phyloP scores from a whole-genome alignment of 2,797 vertebrate genomes.

The Arremon brunneinucha region DNA sequence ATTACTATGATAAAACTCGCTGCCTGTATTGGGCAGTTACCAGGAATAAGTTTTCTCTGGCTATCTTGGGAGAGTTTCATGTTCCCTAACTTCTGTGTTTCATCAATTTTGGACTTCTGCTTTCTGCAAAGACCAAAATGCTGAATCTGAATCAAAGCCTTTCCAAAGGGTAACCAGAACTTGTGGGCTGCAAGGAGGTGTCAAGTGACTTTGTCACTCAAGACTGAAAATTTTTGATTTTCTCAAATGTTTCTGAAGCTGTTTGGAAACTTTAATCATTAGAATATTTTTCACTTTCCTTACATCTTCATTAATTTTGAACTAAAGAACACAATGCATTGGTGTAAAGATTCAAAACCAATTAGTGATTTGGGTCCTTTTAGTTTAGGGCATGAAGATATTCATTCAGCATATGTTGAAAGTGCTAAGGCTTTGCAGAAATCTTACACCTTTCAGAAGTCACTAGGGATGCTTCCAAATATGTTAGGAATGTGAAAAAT shows the following conservation, averaged over 20 bases:
- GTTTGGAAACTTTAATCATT: not conserved
- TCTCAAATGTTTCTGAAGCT: not conserved
- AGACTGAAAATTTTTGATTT: not conserved
- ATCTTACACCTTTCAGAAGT: not conserved
- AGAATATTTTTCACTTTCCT: not conserved
- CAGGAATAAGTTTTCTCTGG: not conserved
- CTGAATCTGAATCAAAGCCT: not conserved
- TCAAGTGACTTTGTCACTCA: not conserved
- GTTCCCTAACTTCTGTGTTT: not conserved
- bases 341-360: not conserved
- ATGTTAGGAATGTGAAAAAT: not conserved
- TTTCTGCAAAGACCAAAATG: not conserved
- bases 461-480: not conserved
- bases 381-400: not conserved
- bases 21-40: not conserved
- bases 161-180: not conserved
- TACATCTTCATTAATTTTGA: not conserved
- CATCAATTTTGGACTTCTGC: not conserved
- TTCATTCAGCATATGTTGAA: not conserved
- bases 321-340: not conserved
- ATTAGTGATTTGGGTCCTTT: not conserved
- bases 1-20: not conserved
- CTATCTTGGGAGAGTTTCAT: not conserved
- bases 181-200: not conserved
- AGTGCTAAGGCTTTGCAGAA: not conserved